These are phyloP conservation scores for Cotesia chilonis DNA, from an alignment of 1,140 invertebrate species.

Conservation along the genomic window DNA sequence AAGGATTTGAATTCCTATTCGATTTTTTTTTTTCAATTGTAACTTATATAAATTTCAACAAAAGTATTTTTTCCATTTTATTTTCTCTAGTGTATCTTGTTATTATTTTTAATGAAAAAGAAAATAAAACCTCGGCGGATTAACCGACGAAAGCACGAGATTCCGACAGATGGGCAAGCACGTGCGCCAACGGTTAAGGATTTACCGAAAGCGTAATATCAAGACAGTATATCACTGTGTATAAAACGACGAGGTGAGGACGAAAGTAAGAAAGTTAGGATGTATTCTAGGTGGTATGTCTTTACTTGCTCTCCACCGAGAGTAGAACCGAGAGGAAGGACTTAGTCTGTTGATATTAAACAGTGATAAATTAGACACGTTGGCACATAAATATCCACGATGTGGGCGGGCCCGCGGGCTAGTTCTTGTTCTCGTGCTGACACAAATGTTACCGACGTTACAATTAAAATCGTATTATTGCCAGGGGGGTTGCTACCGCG, in stretches of 20 bases:
- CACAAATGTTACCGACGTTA: conserved; percentile 24
- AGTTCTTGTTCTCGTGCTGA: conserved; percentile 15
- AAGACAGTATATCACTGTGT: conserved; percentile 14
- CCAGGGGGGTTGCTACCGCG: conserved; percentile 26
- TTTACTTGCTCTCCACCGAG: conserved; percentile 1
- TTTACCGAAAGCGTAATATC: conserved; percentile 11
- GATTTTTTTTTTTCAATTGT: too few species aligned
- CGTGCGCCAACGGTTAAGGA: not conserved
- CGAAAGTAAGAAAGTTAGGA: not conserved
- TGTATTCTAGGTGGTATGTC: not conserved
- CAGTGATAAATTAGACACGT: conserved; percentile 27
- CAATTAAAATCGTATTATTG: conserved; percentile 33
- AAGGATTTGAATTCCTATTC: too few species aligned
- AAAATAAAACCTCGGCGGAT: not conserved
- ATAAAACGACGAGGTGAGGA: not conserved
- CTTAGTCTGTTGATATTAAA: conserved; percentile 26
- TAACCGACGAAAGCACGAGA: not conserved
- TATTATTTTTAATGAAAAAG: too few species aligned
- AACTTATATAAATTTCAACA: too few species aligned
- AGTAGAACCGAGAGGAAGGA: not conserved
- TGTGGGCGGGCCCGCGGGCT: conserved; percentile 26
- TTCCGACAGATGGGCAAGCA: conserved; percentile 1
- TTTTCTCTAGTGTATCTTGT: too few species aligned
- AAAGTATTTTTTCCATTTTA: too few species aligned
- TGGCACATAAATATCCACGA: conserved; percentile 27